These are phyloP conservation scores for Hycleus cichorii DNA, from an alignment of 1,140 invertebrate species.

Conservation along the genomic window DNA sequence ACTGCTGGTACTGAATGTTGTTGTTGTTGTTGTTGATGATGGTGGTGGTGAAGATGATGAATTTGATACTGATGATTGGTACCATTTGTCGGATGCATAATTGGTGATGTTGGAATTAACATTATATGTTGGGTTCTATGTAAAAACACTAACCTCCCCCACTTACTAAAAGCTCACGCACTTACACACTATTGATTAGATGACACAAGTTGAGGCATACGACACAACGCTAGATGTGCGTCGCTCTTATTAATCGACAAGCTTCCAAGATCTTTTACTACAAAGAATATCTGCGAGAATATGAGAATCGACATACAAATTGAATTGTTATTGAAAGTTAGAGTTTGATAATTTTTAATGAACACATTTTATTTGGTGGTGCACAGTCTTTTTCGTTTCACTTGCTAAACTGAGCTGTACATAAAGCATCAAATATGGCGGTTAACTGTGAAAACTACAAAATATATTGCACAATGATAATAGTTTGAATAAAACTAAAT, in stretches of 20 bases:
- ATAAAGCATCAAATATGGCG: too few species aligned
- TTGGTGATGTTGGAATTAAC: slow-evolving; percentile 36
- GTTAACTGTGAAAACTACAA: too few species aligned
- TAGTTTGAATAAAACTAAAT: not conserved
- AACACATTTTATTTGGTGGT: slow-evolving; percentile 8
- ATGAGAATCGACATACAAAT: too few species aligned
- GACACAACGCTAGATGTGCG: too few species aligned
- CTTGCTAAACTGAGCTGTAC: not conserved
- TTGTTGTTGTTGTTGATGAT: not conserved
- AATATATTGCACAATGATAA: slow-evolving; percentile 10
- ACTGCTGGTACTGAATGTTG: not conserved
- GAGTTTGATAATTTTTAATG: not conserved
- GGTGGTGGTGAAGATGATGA: too few species aligned
- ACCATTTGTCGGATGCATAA: slow-evolving; percentile 17
- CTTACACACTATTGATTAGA: slow-evolving; percentile 8
- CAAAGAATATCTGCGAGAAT: too few species aligned
- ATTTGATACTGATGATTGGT: too few species aligned
- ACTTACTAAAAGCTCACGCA: not conserved
- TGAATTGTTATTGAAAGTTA: too few species aligned
- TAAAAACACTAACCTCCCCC: not conserved
- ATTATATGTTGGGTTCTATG: slow-evolving; percentile 17
- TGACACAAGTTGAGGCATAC: too few species aligned
- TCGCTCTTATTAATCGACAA: too few species aligned
- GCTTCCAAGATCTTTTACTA: too few species aligned
- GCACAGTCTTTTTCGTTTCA: slow-evolving; percentile 12